These are phyloP conservation scores for Himalopsyche tibetana DNA, from an alignment of 2,888 invertebrate genomes.

Conservation along the genomic window DNA sequence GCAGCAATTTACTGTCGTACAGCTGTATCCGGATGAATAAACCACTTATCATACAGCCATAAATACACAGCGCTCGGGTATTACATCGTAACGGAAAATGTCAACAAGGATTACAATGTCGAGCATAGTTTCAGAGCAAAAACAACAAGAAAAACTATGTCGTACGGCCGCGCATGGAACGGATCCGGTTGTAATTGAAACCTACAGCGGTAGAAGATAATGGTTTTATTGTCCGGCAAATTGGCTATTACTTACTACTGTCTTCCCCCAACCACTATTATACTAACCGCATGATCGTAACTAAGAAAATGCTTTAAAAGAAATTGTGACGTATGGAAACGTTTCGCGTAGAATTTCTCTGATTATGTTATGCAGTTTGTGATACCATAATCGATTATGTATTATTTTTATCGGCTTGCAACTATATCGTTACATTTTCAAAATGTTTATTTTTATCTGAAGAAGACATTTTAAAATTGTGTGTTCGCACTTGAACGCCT, in stretches of 20 bases:
- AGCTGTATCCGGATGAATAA: conserved; percentile 1
- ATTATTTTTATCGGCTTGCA: no score
- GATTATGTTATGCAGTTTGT: no score
- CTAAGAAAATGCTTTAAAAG: not conserved
- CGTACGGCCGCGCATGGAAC: conserved; percentile 28
- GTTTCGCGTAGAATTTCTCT: no score
- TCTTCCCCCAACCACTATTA: conserved; percentile 44
- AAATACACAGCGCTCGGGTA: not conserved
- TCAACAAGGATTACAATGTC: conserved; percentile 28
- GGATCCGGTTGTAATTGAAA: conserved; percentile 59
- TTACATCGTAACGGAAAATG: conserved; percentile 7
- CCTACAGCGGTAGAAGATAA: conserved; percentile 59
- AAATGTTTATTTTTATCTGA: no score
- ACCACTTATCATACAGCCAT: not conserved
- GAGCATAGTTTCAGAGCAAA: not conserved
- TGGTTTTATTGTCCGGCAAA: conserved; percentile 65
- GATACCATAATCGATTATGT: no score
- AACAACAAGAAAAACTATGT: conserved; percentile 12
- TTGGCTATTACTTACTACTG: conserved; percentile 64
- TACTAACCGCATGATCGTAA: conserved; percentile 43
- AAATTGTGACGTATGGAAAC: no score
- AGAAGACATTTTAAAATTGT: no score
- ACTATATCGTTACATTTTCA: no score
- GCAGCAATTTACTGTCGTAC: not conserved
- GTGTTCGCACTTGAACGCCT: no score